Percentiles rank a stretch among this genome's conserved stretches.
phyloP scores from a whole-genome alignment of 1,140 invertebrate genomes.

The Hyphantria cunea region DNA sequence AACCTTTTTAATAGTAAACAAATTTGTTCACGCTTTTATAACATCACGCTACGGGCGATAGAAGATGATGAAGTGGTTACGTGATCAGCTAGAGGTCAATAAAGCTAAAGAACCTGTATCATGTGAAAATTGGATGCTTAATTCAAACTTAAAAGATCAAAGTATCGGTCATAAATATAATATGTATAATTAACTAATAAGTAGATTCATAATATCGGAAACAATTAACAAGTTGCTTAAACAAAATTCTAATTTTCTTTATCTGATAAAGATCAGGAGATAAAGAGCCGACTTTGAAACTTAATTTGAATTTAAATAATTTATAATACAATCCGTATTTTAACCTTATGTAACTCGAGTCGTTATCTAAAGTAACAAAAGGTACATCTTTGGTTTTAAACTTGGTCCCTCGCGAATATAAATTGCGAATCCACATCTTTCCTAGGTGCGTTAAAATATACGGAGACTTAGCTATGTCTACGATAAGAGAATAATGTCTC shows the following conservation, averaged over 20 bases:
- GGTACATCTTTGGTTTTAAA: conserved; percentile 70
- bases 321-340: conserved; percentile 61
- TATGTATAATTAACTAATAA: too few species aligned
- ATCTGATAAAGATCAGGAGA: conserved; percentile 31
- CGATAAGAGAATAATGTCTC: conserved; percentile 67
- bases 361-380: conserved; percentile 50
- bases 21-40: too few species aligned
- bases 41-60: too few species aligned
- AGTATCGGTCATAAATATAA: too few species aligned
- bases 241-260: conserved; percentile 7
- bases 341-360: conserved; percentile 60
- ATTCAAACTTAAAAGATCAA: too few species aligned
- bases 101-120: too few species aligned
- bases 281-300: conserved; percentile 18
- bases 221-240: conserved; percentile 1
- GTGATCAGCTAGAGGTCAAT: too few species aligned
- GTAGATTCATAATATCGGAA: too few species aligned
- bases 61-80: too few species aligned
- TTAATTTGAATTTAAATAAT: conserved; percentile 29
- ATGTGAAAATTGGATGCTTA: too few species aligned
- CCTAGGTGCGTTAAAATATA: conserved; percentile 62
- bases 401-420: conserved; percentile 59
- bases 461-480: conserved; percentile 53
- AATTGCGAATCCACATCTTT: conserved; percentile 61
- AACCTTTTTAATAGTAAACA: too few species aligned